phyloP scores from a whole-genome alignment of 2,113 vertebrate species.

The Australoheros scitulus region DNA sequence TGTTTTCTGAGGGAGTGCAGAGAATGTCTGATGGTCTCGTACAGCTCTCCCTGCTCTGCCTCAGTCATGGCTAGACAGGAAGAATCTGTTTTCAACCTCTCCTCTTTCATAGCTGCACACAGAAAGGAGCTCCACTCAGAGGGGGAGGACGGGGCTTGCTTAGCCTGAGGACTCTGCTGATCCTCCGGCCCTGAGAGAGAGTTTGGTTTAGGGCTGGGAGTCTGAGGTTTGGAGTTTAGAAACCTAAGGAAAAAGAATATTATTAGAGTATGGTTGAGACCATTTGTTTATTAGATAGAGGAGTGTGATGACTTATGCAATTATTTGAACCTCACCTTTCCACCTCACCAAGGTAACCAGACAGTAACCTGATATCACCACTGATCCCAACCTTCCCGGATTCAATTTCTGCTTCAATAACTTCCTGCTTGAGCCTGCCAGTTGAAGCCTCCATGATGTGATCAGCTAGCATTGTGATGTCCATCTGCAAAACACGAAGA shows the following conservation, averaged over 20 bases:
- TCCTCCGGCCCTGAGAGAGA: conserved; percentile 72
- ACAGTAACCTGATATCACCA: conserved; percentile 94
- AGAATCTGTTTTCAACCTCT: conserved; percentile 86
- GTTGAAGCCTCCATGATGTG: conserved; percentile 95
- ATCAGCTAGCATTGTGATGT: conserved; percentile 95
- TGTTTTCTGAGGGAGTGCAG: conserved; percentile 96
- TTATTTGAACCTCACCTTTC: conserved; percentile 77
- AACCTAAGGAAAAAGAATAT: conserved; percentile 78
- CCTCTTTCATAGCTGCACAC: conserved; percentile 91
- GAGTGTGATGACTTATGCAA: background rate
- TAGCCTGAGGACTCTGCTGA: conserved; percentile 86
- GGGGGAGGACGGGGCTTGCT: conserved; percentile 85
- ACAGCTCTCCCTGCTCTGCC: conserved; percentile 93
- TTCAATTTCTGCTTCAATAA: conserved; percentile 80
- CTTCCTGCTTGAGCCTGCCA: conserved; percentile 92
- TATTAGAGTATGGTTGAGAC: background rate
- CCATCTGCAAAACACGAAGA: conserved; percentile 81
- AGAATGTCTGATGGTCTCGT: conserved; percentile 92
- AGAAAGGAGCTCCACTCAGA: conserved; percentile 94
- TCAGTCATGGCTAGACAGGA: conserved; percentile 94
- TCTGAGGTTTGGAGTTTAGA: conserved; percentile 85
- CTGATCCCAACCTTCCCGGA: conserved; percentile 81
- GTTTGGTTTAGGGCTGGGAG: conserved; percentile 82
- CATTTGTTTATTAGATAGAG: background rate
- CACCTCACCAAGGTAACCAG: conserved; percentile 93